phyloP scores from a whole-genome alignment of 2,797 vertebrate species.

The Lophura swinhoii region DNA sequence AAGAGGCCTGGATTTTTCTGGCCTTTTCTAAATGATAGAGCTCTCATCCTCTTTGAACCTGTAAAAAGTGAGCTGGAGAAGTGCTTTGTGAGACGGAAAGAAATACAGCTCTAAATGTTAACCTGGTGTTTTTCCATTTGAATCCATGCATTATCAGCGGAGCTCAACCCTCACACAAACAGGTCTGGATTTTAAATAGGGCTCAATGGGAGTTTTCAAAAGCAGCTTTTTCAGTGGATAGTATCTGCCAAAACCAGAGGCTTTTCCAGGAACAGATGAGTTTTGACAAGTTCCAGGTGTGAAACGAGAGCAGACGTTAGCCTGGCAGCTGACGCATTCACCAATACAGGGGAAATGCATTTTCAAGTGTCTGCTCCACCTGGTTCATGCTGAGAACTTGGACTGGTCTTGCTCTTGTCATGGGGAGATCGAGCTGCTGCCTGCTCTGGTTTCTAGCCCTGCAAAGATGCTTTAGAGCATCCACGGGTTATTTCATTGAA shows the following conservation, averaged over 20 bases:
- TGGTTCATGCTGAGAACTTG: neutral
- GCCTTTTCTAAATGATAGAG: neutral
- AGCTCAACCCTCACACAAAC: neutral
- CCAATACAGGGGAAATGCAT: neutral
- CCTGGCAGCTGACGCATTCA: neutral
- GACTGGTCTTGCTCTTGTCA: neutral
- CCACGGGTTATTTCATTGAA: neutral
- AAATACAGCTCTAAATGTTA: neutral
- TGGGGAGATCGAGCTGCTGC: neutral
- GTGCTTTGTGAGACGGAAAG: neutral
- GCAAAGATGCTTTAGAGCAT: neutral
- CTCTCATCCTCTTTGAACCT: neutral
- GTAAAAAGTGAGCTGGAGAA: neutral
- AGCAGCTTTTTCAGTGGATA: neutral
- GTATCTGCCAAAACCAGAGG: slow-evolving; percentile 25
- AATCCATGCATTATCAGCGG: neutral
- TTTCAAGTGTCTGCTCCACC: neutral
- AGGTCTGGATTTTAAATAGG: neutral
- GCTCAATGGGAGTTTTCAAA: neutral
- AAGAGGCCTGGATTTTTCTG: neutral
- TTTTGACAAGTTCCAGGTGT: slow-evolving; percentile 33
- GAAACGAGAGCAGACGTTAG: neutral
- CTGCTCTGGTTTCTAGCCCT: neutral
- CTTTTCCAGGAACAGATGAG: neutral
- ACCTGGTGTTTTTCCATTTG: neutral